Conservation (phyloP, 37 sponge, comb jelly and placozoan genomes). For the Tethya wilhelma region DNA sequence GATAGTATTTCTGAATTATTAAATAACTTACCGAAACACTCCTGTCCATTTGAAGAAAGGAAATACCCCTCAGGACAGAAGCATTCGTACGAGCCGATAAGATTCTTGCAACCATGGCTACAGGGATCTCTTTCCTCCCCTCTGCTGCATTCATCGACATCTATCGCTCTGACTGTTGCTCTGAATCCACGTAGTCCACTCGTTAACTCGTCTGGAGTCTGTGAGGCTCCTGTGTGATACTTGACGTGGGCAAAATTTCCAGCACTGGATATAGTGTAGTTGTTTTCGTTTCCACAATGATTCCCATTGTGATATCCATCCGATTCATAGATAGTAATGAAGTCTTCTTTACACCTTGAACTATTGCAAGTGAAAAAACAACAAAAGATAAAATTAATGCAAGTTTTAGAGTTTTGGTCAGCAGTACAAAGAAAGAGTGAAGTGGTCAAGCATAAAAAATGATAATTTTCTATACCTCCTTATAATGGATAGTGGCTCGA, state of each 20-base stretch:
- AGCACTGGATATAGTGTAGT: neutral
- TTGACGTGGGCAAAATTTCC: conserved; percentile 10
- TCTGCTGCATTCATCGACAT: conserved; percentile 57
- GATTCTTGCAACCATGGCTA: conserved; percentile 51
- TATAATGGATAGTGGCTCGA: too few species aligned
- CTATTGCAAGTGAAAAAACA: conserved; percentile 1
- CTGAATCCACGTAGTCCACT: conserved; percentile 12
- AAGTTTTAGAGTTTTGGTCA: too few species aligned
- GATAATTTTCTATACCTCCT: too few species aligned
- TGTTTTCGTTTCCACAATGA: too few species aligned
- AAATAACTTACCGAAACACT: conserved; percentile 73
- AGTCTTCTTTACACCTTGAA: neutral
- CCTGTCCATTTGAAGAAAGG: conserved; percentile 44
- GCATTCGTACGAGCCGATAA: conserved; percentile 46
- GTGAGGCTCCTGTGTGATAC: conserved; percentile 16
- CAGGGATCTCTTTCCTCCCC: conserved; percentile 22
- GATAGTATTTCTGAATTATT: too few species aligned
- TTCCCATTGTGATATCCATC: too few species aligned
- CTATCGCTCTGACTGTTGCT: neutral
- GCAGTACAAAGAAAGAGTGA: too few species aligned
- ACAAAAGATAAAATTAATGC: too few species aligned
- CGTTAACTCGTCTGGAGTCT: too few species aligned
- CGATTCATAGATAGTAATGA: neutral
- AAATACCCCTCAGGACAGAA: conserved; percentile 47
- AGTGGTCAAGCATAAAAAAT: too few species aligned